Evolutionary conservation across 2,113 vertebrate species (phyloP).

Genomic region (Beaufortia kweichowensis): DNA sequence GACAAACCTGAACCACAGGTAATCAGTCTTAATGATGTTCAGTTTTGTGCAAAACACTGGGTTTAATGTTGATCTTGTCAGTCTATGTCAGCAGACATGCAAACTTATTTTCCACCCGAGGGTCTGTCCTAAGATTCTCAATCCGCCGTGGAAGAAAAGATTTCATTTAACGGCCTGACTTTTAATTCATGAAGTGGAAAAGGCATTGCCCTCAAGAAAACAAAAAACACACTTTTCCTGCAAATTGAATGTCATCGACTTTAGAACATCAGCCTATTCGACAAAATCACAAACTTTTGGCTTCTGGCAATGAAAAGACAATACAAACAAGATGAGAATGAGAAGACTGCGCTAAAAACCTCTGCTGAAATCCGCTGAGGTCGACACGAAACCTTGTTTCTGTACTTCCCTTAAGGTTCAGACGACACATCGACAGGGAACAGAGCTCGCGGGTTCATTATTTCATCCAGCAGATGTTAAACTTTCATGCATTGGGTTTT

Average conservation of each 20-base stretch:
- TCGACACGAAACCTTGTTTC: background rate
- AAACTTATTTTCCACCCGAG: background rate
- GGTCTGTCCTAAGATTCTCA: background rate
- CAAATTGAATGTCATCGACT: constrained; percentile 10
- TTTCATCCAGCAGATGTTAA: constrained; percentile 49
- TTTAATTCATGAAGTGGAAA: constrained; percentile 34
- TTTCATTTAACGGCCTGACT: constrained; percentile 37
- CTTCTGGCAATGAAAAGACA: constrained; percentile 8
- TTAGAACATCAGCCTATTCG: constrained; percentile 22
- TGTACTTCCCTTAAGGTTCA: constrained; percentile 15
- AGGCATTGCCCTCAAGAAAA: background rate
- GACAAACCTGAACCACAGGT: background rate
- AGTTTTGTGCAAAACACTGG: background rate
- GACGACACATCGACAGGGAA: constrained; percentile 16
- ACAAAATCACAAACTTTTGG: constrained; percentile 17
- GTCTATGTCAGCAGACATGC: constrained; percentile 7
- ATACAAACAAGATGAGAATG: constrained; percentile 22
- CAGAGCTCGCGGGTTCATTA: constrained; percentile 46
- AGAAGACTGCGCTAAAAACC: background rate
- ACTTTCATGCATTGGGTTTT: constrained; percentile 38
- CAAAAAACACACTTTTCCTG: constrained; percentile 12
- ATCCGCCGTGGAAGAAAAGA: constrained; percentile 10
- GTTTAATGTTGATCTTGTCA: background rate
- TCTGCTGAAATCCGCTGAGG: background rate
- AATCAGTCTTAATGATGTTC: background rate